These are phyloP conservation scores for Drosophila borealis DNA, from an alignment of 2,888 invertebrate species.

Conservation along the genomic window DNA sequence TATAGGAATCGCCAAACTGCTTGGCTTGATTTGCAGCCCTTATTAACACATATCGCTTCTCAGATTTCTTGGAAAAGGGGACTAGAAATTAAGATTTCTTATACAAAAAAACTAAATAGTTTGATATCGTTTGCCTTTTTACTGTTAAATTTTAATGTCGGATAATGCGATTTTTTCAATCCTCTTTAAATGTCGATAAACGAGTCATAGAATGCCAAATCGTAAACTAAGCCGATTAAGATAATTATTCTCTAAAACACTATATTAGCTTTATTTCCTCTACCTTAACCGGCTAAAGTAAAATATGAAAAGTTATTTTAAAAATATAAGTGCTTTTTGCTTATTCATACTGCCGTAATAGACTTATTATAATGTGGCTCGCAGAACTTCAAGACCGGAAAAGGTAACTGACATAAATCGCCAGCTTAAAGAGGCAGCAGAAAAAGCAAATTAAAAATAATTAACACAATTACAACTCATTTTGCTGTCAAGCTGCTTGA, in stretches of 20 bases:
- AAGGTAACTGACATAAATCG: constrained; percentile 65
- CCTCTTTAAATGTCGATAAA: background rate
- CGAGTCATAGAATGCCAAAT: too few species aligned
- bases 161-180: too few species aligned
- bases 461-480: constrained; percentile 70
- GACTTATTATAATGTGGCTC: constrained; percentile 28
- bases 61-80: too few species aligned
- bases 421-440: constrained; percentile 54
- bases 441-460: constrained; percentile 69
- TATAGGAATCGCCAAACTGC: too few species aligned
- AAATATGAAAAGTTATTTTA: background rate
- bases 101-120: too few species aligned
- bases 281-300: background rate
- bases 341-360: constrained; percentile 16
- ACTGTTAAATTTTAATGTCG: too few species aligned
- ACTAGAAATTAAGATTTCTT: too few species aligned
- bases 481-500: constrained; percentile 60
- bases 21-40: too few species aligned
- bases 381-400: constrained; percentile 40
- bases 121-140: too few species aligned
- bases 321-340: constrained; percentile 22
- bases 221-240: background rate
- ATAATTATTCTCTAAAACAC: background rate
- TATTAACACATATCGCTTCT: too few species aligned
- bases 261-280: background rate